Evolutionary conservation across 2,113 vertebrate species (phyloP).

Genomic region (Cygnus buccinator): DNA sequence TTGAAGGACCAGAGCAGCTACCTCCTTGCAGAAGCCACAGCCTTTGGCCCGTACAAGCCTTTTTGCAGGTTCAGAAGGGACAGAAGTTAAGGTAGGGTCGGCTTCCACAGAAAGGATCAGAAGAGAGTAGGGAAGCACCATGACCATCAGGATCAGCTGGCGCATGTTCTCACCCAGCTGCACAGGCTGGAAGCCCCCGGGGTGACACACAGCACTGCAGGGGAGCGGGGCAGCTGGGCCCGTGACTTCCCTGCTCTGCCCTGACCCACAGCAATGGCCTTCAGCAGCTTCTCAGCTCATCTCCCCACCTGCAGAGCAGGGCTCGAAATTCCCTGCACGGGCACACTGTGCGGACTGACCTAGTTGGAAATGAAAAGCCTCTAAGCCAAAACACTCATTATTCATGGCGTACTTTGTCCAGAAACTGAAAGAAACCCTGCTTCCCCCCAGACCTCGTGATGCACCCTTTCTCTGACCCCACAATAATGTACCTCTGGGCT

Average conservation of each 20-base stretch:
- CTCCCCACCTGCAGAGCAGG: not conserved
- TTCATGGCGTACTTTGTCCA: not conserved
- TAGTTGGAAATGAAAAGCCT: not conserved
- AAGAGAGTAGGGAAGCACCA: not conserved
- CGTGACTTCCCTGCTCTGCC: fast-evolving
- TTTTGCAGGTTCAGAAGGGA: not conserved
- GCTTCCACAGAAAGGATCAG: not conserved
- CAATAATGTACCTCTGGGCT: not conserved
- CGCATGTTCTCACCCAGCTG: not conserved
- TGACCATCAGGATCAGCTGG: not conserved
- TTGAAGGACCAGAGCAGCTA: not conserved
- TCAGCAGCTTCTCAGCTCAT: not conserved
- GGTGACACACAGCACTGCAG: not conserved
- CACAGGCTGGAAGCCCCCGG: fast-evolving
- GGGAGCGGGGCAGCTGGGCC: too few species aligned
- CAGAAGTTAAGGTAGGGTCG: not conserved
- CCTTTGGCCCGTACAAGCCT: not conserved
- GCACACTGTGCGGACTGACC: fast-evolving
- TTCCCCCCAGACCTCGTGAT: not conserved
- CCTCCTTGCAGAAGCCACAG: not conserved
- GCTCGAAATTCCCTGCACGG: not conserved
- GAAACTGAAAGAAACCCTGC: not conserved
- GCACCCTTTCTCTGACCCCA: not conserved
- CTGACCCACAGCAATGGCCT: fast-evolving
- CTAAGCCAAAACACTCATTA: not conserved